Evolutionary conservation across 2,888 invertebrate species (phyloP), one percentile per base, ranked within the genome.

Genomic region (Tanytarsus gracilentus): DNA sequence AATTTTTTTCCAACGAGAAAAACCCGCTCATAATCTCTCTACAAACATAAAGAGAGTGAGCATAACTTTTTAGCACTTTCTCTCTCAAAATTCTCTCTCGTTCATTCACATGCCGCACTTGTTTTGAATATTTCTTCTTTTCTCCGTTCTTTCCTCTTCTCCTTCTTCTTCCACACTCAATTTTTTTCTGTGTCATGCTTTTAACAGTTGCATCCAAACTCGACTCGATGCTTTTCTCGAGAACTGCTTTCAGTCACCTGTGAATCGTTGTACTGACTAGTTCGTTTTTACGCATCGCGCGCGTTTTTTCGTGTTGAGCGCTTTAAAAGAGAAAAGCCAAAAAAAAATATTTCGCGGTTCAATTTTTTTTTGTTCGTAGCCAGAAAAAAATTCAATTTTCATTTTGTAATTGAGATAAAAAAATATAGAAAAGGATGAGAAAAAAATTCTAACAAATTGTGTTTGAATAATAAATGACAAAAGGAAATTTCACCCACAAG

Each of bases 381-480:
- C 16, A 40, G 21, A 21, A 40, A 40, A 40, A 40, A 40, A 16
- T 40, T 40, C 14, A 29, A 29, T 7, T 29, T 7, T 29, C 29
- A 9, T 29, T 29, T 5, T 29, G 29, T 7, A 29, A 29, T 7
- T 5, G 5, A 29, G 9, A 29, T 29, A 29, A 40, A 21, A 18
- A 40, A 21, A 36, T 7, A 33, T 14, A 33, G 14, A 2, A 23
- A 26, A 26, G 26, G 11, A n/a, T 4, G n/a, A 23, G 26, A 26
- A 4, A 49, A 25, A 49, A 49, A 49, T 26, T 50, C 26, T 27
- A 50, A 27, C 50, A 50, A 50, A 50, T 50, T 50, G 50, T 50
- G 50, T 27, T 50, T 50, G 50, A 50, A 50, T 50, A 50, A 50
- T 50, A 50, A 50, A 50, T 50, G 50, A 50, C 50, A 50, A 14